Evolutionary conservation across 2,113 vertebrate species (phyloP).

Genomic region (Grantiella picta): DNA sequence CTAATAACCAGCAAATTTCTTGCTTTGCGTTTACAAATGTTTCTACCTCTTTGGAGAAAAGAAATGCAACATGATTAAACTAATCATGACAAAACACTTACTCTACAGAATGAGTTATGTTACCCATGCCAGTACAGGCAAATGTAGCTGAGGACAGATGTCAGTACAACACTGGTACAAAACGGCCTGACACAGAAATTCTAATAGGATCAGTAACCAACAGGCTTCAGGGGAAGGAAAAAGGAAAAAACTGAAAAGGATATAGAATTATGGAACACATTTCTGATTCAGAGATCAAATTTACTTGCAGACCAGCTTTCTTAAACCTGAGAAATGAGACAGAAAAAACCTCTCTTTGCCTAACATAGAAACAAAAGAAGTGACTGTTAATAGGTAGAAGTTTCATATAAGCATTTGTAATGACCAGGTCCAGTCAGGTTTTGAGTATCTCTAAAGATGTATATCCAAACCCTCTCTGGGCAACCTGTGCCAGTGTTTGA

Average conservation of each 20-base stretch:
- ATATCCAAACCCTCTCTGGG: background rate
- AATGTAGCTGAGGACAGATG: background rate
- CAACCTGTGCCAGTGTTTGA: background rate
- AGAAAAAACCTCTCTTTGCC: background rate
- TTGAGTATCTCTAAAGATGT: background rate
- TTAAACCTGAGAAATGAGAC: background rate
- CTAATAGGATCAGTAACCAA: background rate
- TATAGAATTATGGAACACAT: background rate
- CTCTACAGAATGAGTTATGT: background rate
- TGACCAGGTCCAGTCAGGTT: background rate
- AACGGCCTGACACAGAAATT: background rate
- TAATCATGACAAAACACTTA: background rate
- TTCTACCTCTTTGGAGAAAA: background rate
- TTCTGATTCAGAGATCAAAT: background rate
- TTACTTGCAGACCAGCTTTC: background rate
- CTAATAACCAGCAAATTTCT: background rate
- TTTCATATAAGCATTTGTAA: background rate
- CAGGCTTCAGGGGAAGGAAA: fast-evolving
- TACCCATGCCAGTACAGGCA: background rate
- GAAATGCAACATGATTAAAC: background rate
- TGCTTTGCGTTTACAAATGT: background rate
- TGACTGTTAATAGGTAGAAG: background rate
- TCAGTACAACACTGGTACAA: background rate
- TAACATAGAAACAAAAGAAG: background rate
- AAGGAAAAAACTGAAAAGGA: background rate